phyloP scores from a whole-genome alignment of 2,797 vertebrate genomes.

The Mus spretus region DNA sequence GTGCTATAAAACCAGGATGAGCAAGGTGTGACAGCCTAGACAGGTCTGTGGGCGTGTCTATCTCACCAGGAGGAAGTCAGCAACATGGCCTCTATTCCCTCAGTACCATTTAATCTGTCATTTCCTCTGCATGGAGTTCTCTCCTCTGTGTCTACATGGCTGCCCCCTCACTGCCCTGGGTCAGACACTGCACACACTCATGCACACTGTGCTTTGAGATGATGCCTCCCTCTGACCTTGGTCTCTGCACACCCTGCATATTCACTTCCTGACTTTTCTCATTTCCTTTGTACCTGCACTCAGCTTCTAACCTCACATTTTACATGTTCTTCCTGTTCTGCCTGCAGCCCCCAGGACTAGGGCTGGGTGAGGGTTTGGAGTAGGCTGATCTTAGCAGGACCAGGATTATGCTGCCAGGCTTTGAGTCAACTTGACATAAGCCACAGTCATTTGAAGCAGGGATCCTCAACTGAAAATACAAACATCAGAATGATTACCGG shows the following conservation, averaged over 20 bases:
- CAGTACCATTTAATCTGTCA: fast-evolving
- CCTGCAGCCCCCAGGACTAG: too few relatives aligned
- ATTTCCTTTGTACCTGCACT: background rate
- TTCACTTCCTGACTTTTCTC: background rate
- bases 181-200: background rate
- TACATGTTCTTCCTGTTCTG: background rate
- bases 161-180: background rate
- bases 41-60: too few relatives aligned
- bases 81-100: background rate
- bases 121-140: background rate
- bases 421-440: too few relatives aligned
- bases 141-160: background rate
- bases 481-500: too few relatives aligned
- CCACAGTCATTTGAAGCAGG: too few relatives aligned
- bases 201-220: background rate
- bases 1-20: too few relatives aligned
- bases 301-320: background rate
- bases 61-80: background rate
- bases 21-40: background rate
- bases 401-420: background rate
- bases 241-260: background rate
- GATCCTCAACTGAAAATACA: too few relatives aligned
- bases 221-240: background rate
- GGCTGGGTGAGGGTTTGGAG: background rate
- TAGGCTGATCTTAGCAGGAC: background rate